Evolutionary conservation across 1,140 invertebrate genomes (phyloP).

Genomic region (Cecropterus lyciades): DNA sequence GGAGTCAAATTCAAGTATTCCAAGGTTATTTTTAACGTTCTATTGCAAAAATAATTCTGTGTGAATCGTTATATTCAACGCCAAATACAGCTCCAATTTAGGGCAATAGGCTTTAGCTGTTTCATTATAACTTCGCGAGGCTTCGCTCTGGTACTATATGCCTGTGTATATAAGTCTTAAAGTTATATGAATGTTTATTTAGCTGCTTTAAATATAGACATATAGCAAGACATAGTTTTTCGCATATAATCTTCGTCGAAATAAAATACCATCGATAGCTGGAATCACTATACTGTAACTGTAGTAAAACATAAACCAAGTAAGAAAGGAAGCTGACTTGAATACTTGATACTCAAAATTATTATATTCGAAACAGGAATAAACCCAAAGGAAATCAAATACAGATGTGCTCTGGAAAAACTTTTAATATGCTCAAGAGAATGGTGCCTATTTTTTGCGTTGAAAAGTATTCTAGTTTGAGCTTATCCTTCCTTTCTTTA

Average conservation of each 20-base stretch:
- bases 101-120: too few species aligned
- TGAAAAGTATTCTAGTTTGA: slow-evolving; percentile 6
- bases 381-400: slow-evolving; percentile 32
- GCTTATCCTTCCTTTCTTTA: slow-evolving; percentile 12
- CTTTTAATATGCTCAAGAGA: slow-evolving; percentile 28
- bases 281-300: background rate
- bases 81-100: too few species aligned
- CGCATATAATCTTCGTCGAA: background rate
- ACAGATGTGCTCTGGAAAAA: slow-evolving; percentile 26
- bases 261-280: background rate
- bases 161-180: too few species aligned
- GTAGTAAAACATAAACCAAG: background rate
- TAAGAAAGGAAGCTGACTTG: slow-evolving; percentile 12
- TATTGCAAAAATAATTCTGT: too few species aligned
- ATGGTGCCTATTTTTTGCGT: slow-evolving; percentile 16
- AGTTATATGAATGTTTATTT: too few species aligned
- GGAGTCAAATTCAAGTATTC: too few species aligned
- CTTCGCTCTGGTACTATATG: too few species aligned
- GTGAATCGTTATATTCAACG: too few species aligned
- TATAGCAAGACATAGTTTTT: too few species aligned
- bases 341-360: slow-evolving; percentile 30
- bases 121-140: too few species aligned
- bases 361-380: slow-evolving; percentile 31
- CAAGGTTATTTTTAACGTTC: too few species aligned
- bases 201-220: too few species aligned